A percentile compares a stretch with the other conserved stretches of the same genome.
Conservation (phyloP, 2,888 invertebrate species). For the Ectemnius continuus region DNA sequence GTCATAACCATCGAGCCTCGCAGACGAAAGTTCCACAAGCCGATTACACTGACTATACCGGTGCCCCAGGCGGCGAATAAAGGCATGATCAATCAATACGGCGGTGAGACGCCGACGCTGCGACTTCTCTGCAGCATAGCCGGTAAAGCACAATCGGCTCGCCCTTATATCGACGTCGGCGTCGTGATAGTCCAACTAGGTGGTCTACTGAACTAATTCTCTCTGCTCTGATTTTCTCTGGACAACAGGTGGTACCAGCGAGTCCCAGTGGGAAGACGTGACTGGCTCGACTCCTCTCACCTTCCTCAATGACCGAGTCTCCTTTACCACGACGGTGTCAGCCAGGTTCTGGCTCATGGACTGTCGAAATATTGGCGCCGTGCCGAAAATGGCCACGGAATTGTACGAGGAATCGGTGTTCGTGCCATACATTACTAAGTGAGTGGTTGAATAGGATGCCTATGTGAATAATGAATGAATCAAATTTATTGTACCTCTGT, state of each 20-base stretch:
- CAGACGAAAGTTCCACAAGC: slow-evolving; percentile 98
- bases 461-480: background rate
- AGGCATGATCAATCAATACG: slow-evolving; percentile 92
- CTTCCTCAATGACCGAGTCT: slow-evolving; percentile 97
- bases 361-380: slow-evolving; percentile 96
- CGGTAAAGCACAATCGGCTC: slow-evolving; percentile 78
- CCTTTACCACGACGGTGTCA: slow-evolving; percentile 99
- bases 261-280: slow-evolving; percentile 99
- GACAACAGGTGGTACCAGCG: slow-evolving; percentile 90
- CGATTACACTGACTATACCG: slow-evolving; percentile 97
- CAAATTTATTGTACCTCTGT: background rate
- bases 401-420: slow-evolving; percentile 88
- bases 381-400: slow-evolving; percentile 97
- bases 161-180: no score
- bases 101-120: slow-evolving; percentile 89
- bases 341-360: slow-evolving; percentile 99
- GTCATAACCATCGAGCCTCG: slow-evolving; percentile 99
- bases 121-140: slow-evolving; percentile 96
- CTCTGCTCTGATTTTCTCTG: background rate
- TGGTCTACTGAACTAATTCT: no score
- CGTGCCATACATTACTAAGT: slow-evolving; percentile 98
- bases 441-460: slow-evolving; percentile 49
- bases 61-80: slow-evolving; percentile 81
- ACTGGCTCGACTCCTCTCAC: slow-evolving; percentile 98
- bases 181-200: no score